Evolutionary conservation across 2,888 invertebrate species (phyloP), one percentile per base, ranked within the genome.

Genomic region (Alcis repandata): DNA sequence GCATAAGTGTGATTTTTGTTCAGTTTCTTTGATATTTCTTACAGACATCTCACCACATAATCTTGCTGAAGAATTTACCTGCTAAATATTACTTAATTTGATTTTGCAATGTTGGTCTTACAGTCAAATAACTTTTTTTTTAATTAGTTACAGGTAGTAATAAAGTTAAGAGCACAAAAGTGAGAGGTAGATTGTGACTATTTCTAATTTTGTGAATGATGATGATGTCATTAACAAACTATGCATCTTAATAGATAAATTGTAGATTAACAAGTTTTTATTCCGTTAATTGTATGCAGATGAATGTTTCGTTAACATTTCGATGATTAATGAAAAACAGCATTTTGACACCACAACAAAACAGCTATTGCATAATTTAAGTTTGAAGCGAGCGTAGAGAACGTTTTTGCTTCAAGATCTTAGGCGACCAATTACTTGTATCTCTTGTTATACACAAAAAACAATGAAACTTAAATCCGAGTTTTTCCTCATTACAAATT

Each of bases 401-500:
- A 52, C 20, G 54, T 54, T 43, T 43, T 54, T 53, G 36, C 40
- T 38, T 40, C 27, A 20, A 27, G 27, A 27, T 33, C 27, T 54
- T 43, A 27, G 43, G 52, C 32, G 6, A 57, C 56, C 19, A 49
- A 32, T 49, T 32, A 27, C 3, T 40, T 45, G 36, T 19, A 53
- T 27, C 27, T 27, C 27, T 27, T 27, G 27, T 27, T 17, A 36
- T 38, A 6, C 13, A 48, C 15, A 54, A 53, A 32, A 63, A 63
- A 63, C 58, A 67, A 61, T 60, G 48, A 61, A 61, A 54, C 20
- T 45, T 22, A 51, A 51, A 63, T 45, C n/a, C 22, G 49, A 67
- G 53, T 51, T 69, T 78, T 79, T 76, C 75, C 74, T 79, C 68
- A 71, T 69, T 69, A 75, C 63, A 68, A 71, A 75, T 72, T 67